Evolutionary conservation across 2,797 vertebrate species (phyloP), one percentile per base, ranked within the genome.

Genomic region (Ceryle rudis): DNA sequence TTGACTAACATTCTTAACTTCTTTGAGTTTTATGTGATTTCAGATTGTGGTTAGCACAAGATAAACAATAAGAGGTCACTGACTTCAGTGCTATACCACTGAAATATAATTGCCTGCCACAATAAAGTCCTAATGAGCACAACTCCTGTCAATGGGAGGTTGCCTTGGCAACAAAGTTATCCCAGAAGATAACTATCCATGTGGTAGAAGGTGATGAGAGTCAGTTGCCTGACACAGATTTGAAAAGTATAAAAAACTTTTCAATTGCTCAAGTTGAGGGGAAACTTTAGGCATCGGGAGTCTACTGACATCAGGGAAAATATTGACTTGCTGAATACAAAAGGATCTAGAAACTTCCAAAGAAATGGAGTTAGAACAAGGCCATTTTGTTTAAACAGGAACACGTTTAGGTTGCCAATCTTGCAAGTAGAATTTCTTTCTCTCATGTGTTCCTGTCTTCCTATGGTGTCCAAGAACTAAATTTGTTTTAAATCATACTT

Each of bases 61-160:
- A 74, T 72, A 95, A 95, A 94, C 79, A 81, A 13, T 41, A 93
- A 71, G 72, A 94, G 69, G 81, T 79, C 86, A 86, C 31, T 65
- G 49, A 83, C 75, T 91, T 91, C 80, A 58, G 28, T 39, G 49
- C 35, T 78, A 57, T 79, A 54, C 19, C 21, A 72, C 35, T 51
- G 61, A 83, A 95, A 89, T 90, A 88, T 86, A 91, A 95, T 62
- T 94, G 80, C 82, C 88, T 86, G 80, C 20, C 80, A 95, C 66
- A 86, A 84, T 81, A 78, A 93, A 90, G 35, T 69, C 62, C 77
- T 94, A 97, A 95, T 86, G 86, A 97, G 88, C 41, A 84, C 44
- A 91, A 65, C 19, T 69, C 52, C 58, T 88, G 52, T 29, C 85
- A 93, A 33, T 10, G 8, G 33, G 58, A 79, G 42, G 88, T 93